A percentile compares a stretch with the other conserved stretches of the same genome.
phyloP scores from a whole-genome alignment of 2,113 vertebrate species.

The Corythoichthys haematopterus region DNA sequence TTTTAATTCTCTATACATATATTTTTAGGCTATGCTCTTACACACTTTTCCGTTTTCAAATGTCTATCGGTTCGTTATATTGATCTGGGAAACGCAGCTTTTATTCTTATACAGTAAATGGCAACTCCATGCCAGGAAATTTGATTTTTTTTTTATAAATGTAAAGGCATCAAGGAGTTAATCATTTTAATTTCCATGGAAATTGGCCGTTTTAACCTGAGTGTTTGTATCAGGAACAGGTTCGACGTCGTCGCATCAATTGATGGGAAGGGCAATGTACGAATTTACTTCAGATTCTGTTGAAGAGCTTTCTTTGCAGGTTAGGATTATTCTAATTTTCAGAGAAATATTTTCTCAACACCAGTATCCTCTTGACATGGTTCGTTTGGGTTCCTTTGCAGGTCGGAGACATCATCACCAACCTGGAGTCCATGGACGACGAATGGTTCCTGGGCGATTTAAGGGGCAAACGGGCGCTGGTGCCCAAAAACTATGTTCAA shows the following conservation, averaged over 20 bases:
- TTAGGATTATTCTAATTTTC: neutral
- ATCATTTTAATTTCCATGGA: no score
- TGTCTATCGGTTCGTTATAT: no score
- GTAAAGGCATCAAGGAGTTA: no score
- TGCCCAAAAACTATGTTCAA: slow-evolving; percentile 85
- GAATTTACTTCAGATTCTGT: slow-evolving; percentile 80
- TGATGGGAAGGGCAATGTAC: slow-evolving; percentile 79
- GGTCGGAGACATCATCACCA: slow-evolving; percentile 80
- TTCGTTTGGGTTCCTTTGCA: slow-evolving; percentile 45
- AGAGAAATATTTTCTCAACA: neutral
- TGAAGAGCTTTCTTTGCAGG: slow-evolving; percentile 89
- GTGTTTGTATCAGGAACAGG: neutral
- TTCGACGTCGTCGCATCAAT: neutral
- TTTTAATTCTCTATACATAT: no score
- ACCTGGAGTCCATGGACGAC: slow-evolving; percentile 77
- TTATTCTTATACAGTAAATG: no score
- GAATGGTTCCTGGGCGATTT: slow-evolving; percentile 88
- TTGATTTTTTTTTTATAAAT: no score
- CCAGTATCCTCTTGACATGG: neutral
- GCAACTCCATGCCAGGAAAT: no score
- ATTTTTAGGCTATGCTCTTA: no score
- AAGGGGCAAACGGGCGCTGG: slow-evolving; percentile 79
- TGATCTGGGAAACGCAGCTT: no score
- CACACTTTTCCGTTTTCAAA: no score
- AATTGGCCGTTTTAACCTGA: no score